Base-by-base conservation (phyloP, 2,113 vertebrate species). In the Crypturellus undulatus region DNA sequence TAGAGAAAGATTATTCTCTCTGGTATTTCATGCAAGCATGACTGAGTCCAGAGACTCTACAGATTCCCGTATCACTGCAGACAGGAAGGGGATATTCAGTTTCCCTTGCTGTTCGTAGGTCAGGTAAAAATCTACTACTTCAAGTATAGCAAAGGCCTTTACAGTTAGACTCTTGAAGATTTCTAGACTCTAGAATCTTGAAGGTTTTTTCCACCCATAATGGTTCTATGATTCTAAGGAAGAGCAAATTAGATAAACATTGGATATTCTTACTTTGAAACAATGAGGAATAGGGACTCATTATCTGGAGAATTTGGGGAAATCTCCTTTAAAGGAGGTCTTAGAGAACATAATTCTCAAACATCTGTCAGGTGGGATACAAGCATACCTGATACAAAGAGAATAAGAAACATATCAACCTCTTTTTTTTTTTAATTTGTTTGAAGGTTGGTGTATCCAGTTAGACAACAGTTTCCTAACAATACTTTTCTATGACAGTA, bases 401-500 rank as follows among this genome's bases (percentile, higher is more conserved):
- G 47, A 87, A 64, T 30, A 77, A 52, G 47, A 86, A 95, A 40
- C n/a, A 30, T 20, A 64, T 67, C 52, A 68, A 28, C 38, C 34
- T 26, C 18, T 28, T 40, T 42, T 80, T 47, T 47, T 47, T 20
- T 49, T 49, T 49, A n/a, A 10, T 80, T 76, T 79, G 32, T 76
- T 96, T 95, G 83, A 32, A 93, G 84, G 63, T 64, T 90, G 30
- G 51, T 67, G 26, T 54, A 60, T 40, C 71, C 36, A 80, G 30
- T 65, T 64, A 79, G 83, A 73, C 17, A 77, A 17, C 34, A 79
- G 19, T 42, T 14, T 80, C 56, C 42, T 79, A 30, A 84, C 82
- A 70, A 40, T 72, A 91, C 45, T 93, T 85, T 45, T 70, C 79
- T 94, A 34, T 91, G 26, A 85, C 90, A 68, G 76, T 17, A 88